These are phyloP conservation scores for Tineola bisselliella DNA, from an alignment of 2,888 invertebrate species.

Conservation along the genomic window DNA sequence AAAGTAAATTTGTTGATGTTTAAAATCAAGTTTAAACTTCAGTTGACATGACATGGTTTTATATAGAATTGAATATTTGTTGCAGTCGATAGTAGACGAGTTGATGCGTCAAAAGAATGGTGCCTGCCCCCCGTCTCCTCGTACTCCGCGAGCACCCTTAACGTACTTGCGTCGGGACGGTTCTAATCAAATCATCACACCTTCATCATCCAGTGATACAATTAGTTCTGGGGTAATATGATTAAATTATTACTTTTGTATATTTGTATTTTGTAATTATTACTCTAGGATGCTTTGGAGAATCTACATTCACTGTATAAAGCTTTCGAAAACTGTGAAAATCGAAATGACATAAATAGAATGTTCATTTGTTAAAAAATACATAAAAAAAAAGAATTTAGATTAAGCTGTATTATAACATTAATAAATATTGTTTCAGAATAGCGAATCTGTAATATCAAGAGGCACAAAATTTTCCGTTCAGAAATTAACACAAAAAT, in stretches of 20 bases:
- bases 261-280: no score
- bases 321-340: no score
- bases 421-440: slow-evolving; percentile 43
- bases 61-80: background rate
- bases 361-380: no score
- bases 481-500: slow-evolving; percentile 76
- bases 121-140: slow-evolving; percentile 36
- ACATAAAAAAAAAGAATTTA: no score
- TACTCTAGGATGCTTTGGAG: no score
- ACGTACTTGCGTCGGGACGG: slow-evolving; percentile 80
- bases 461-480: slow-evolving; percentile 74
- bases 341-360: no score
- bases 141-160: slow-evolving; percentile 62
- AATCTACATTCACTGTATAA: no score
- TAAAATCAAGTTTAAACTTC: no score
- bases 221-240: slow-evolving; percentile 47
- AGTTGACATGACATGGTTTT: no score
- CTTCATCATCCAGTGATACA: slow-evolving; percentile 63
- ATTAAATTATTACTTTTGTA: background rate
- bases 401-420: no score
- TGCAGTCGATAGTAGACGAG: slow-evolving; percentile 94
- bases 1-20: no score
- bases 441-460: slow-evolving; percentile 62
- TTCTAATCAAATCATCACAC: slow-evolving; percentile 71
- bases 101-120: slow-evolving; percentile 74